Percentiles rank a stretch among this genome's conserved stretches.
These are phyloP conservation scores for Eugnorisma glareosa DNA, from an alignment of 2,888 invertebrate genomes.

Conservation along the genomic window DNA sequence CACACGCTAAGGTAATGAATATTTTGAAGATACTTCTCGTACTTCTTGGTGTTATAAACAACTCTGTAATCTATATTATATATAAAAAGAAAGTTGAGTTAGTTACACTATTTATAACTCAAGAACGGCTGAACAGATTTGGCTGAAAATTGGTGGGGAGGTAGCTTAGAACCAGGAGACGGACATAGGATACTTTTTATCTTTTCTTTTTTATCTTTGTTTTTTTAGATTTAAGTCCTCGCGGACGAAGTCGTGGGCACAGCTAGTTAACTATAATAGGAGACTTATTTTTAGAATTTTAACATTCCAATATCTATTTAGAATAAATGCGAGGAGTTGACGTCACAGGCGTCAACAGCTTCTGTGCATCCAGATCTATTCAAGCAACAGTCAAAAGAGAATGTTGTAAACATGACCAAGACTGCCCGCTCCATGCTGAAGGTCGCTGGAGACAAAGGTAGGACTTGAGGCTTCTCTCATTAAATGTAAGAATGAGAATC, in stretches of 20 bases:
- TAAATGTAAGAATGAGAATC: neutral
- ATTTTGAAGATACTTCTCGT: neutral
- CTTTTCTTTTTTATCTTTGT: no score
- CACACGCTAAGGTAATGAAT: neutral
- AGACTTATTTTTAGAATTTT: neutral
- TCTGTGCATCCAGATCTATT: neutral
- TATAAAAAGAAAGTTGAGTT: no score
- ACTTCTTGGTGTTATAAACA: neutral
- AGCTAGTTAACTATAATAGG: neutral
- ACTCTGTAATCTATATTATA: no score
- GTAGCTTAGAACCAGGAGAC: no score
- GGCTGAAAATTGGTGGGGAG: no score
- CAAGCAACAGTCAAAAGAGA: neutral
- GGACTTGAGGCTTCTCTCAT: neutral
- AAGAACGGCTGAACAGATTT: no score
- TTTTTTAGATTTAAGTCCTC: no score
- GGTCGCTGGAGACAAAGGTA: conserved; percentile 72
- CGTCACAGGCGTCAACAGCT: neutral
- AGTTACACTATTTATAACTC: no score
- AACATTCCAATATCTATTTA: neutral
- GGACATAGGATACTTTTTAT: no score
- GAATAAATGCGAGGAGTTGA: neutral
- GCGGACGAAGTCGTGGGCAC: no score
- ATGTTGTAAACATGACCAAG: conserved; percentile 37
- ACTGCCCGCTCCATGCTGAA: conserved; percentile 76